Base-by-base conservation (phyloP, 1,140 invertebrate species). In the Trichoplusia ni region DNA sequence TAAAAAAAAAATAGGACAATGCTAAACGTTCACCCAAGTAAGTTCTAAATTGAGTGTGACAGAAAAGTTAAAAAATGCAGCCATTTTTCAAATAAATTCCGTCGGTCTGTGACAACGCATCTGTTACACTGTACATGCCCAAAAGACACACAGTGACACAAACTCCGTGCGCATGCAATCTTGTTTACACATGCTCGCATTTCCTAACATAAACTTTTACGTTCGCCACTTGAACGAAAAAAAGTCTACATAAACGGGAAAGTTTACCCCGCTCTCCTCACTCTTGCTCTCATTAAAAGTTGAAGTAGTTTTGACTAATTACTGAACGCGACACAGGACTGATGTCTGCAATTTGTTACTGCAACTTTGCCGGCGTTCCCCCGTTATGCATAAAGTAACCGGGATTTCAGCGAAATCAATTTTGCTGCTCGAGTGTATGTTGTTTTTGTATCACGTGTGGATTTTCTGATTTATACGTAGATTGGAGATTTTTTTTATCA, bases 241-340 rank as follows among this genome's bases (percentile, higher is more conserved):
- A 54, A 58, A 58, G 25, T 44, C 16, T 8, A 13, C 13, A 19
- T 44, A 58, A 44, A 44, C 38, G 54, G 38, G n/a, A 29, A 58
- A 44, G 33, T 65, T 59, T 25, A 54, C 33, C 37, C 49, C 40
- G 49, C 65, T 67, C 56, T 46, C 37, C 46, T 13, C 35, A n/a
- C 37, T 21, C 37, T 56, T 31, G 46, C 37, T 44, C 67, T 69
- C 67, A 59, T 69, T 69, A 69, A 69, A 69, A 69, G 53, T 69
- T 69, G 7, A 47, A 38, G 29, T 69, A 64, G 67, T 64, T 64
- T 68, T 69, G 60, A 69, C 56, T 64, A 64, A 69, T 69, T 63
- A 51, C 46, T 46, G 42, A 18, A 25, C 38, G 51, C 58, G 54
- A 60, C 42, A 61, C 23, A 54, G 29, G 67, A 68, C 64, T 59